Percentiles rank a stretch among this genome's conserved stretches.
Conservation (phyloP, 2,797 vertebrate species). For the Leucoraja ocellata region DNA sequence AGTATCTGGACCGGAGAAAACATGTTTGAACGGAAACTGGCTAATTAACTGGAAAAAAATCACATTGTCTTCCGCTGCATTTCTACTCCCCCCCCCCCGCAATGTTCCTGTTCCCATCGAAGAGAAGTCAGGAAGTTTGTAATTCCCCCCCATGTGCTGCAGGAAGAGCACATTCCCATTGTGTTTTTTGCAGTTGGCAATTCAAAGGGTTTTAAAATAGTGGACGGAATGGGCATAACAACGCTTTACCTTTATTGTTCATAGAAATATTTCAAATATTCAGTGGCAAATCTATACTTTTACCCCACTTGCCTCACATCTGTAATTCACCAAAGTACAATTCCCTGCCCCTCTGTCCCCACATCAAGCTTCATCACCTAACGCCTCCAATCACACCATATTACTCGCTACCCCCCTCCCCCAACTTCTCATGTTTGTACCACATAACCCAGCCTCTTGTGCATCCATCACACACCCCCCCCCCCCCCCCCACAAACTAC, state of each 20-base stretch:
- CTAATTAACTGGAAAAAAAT: not conserved
- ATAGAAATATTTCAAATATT: not conserved
- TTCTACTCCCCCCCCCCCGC: no score
- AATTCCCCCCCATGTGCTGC: not conserved
- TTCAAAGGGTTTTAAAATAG: not conserved
- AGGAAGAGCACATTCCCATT: not conserved
- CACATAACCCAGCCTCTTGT: no score
- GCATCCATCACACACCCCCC: no score
- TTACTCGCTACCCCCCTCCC: no score
- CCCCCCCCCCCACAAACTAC: no score
- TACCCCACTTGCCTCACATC: not conserved
- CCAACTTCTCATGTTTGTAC: no score
- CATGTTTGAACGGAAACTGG: not conserved
- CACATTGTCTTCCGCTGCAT: not conserved
- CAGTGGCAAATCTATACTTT: not conserved
- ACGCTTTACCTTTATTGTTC: not conserved
- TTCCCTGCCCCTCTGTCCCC: no score
- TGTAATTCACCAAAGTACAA: no score
- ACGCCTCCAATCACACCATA: no score
- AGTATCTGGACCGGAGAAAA: no score
- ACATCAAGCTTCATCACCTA: no score
- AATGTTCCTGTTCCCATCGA: not conserved
- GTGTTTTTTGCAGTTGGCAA: not conserved
- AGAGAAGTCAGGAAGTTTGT: not conserved
- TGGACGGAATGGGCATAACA: not conserved